Evolutionary conservation across 2,888 invertebrate species (phyloP).

Genomic region (Flabesymbios commensalis): DNA sequence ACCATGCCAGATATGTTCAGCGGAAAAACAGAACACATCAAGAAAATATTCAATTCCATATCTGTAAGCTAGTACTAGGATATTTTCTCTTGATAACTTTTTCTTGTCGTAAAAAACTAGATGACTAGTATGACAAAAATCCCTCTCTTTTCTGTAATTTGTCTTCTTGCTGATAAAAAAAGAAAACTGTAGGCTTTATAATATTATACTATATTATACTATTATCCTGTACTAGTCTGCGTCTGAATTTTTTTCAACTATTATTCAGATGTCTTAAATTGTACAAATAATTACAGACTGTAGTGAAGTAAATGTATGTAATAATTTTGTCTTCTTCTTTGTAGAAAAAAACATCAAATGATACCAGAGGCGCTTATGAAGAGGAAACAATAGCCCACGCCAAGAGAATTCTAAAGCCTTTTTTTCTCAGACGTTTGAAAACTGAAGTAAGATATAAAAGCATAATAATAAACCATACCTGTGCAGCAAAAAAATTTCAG

Average conservation of each 20-base stretch:
- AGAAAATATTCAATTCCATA: conserved; percentile 76
- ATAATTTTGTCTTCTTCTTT: background rate
- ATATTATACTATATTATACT: too few relatives aligned
- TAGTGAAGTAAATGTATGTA: background rate
- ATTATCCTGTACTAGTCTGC: too few relatives aligned
- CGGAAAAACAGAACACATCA: conserved; percentile 83
- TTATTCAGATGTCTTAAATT: too few relatives aligned
- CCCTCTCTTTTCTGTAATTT: too few relatives aligned
- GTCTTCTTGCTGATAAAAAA: too few relatives aligned
- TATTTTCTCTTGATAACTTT: too few relatives aligned
- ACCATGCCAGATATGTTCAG: conserved; percentile 95
- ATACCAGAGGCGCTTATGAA: conserved; percentile 74
- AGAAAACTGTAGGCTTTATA: too few relatives aligned
- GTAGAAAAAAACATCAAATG: conserved; percentile 10
- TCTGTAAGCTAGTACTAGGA: conserved; percentile 38
- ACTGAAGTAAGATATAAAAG: conserved; percentile 69
- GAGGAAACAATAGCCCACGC: conserved; percentile 88
- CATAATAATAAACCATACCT: background rate
- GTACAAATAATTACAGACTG: too few relatives aligned
- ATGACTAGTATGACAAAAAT: too few relatives aligned
- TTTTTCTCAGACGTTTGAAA: conserved; percentile 86
- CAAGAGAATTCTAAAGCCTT: conserved; percentile 94
- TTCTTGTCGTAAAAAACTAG: too few relatives aligned
- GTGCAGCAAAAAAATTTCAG: too few relatives aligned
- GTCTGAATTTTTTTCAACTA: too few relatives aligned